phyloP scores from a whole-genome alignment of 2,888 invertebrate species.

The Mesodorylaimus sp. region DNA sequence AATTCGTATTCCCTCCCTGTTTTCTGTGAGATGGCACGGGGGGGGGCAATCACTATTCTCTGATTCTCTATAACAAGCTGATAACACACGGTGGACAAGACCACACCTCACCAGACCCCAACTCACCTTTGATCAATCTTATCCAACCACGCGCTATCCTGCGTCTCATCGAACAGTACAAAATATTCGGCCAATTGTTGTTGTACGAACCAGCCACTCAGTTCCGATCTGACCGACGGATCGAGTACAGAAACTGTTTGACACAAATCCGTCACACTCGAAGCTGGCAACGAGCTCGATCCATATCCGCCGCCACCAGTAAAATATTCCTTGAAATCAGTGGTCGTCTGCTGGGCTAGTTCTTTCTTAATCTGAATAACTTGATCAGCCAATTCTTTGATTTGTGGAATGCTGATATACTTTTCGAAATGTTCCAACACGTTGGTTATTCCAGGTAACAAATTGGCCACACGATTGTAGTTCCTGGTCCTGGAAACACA shows the following conservation, averaged over 20 bases:
- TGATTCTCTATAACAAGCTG: too few relatives aligned
- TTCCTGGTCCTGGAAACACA: conserved; percentile 42
- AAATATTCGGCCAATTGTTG: conserved; percentile 74
- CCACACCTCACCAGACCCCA: too few relatives aligned
- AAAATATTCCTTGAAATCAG: conserved; percentile 60
- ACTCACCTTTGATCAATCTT: conserved; percentile 54
- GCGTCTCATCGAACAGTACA: conserved; percentile 78
- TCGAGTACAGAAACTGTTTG: conserved; percentile 68
- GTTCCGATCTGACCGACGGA: conserved; percentile 50
- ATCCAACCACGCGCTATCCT: conserved; percentile 87
- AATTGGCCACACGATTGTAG: conserved; percentile 79
- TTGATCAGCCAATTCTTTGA: conserved; percentile 61
- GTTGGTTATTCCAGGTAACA: conserved; percentile 83
- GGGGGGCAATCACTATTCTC: too few relatives aligned
- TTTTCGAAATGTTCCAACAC: conserved; percentile 81
- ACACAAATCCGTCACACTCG: conserved; percentile 48
- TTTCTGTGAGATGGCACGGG: too few relatives aligned
- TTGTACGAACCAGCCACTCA: conserved; percentile 55
- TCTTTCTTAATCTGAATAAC: conserved; percentile 44
- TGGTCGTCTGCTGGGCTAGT: conserved; percentile 65
- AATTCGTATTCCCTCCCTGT: too few relatives aligned
- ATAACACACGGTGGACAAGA: too few relatives aligned
- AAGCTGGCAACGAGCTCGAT: neutral
- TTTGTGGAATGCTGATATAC: conserved; percentile 76
- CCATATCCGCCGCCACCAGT: neutral